Conservation (phyloP, 2,113 vertebrate species). For the Pica pica region DNA sequence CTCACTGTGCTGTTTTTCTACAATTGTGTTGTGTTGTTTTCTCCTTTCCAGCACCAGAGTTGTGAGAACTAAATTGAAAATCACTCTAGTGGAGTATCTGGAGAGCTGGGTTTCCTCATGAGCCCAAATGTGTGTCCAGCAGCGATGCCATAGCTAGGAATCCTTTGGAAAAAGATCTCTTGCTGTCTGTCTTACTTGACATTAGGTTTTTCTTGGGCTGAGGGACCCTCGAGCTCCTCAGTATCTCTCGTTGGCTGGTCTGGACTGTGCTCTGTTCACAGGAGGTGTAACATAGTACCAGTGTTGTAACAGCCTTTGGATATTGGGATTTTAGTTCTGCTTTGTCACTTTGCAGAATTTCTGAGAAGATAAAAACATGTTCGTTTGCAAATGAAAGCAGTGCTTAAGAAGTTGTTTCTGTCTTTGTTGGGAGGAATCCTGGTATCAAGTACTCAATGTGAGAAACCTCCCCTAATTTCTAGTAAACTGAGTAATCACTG, state of each 20-base stretch:
- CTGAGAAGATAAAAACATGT: rapidly evolving
- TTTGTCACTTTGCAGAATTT: not conserved
- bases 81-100: not conserved
- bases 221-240: not conserved
- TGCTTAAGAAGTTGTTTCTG: not conserved
- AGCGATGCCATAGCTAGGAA: not conserved
- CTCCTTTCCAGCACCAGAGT: not conserved
- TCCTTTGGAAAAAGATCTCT: not conserved
- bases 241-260: not conserved
- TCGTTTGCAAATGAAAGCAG: not conserved
- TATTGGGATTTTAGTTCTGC: not conserved
- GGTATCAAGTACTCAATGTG: not conserved
- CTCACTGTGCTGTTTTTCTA: not conserved
- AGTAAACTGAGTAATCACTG: not conserved
- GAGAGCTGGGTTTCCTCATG: not conserved
- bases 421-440: not conserved
- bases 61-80: not conserved
- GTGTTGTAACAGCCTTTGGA: not conserved
- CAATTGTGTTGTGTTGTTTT: not conserved
- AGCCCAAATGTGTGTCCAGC: not conserved
- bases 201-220: not conserved
- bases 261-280: not conserved
- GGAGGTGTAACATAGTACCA: not conserved
- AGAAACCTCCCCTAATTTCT: not conserved
- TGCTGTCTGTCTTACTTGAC: not conserved